phyloP scores from a whole-genome alignment of 2,797 vertebrate species.

The Tympanoctomys barrerae region DNA sequence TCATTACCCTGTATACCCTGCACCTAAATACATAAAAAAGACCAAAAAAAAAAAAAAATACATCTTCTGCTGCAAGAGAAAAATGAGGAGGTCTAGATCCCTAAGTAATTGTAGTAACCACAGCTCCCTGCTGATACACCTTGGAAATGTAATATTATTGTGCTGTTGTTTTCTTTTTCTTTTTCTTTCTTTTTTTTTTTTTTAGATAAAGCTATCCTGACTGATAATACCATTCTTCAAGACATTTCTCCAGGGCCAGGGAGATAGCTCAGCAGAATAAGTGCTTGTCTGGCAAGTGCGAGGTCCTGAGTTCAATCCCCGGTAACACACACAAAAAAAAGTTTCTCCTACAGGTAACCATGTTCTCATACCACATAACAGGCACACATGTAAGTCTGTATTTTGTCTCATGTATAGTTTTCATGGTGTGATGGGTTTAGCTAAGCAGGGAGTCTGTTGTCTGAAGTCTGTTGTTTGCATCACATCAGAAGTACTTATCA shows the following conservation, averaged over 20 bases:
- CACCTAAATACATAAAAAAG: too few relatives aligned
- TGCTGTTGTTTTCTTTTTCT: too few relatives aligned
- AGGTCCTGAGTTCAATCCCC: too few relatives aligned
- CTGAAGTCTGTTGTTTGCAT: not conserved
- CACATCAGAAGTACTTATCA: not conserved
- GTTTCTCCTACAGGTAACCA: not conserved
- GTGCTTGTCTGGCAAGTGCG: too few relatives aligned
- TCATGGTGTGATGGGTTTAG: not conserved
- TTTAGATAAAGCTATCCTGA: not conserved
- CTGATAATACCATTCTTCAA: not conserved
- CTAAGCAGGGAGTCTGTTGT: not conserved
- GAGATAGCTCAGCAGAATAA: too few relatives aligned
- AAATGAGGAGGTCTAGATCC: not conserved
- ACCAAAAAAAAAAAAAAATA: too few relatives aligned
- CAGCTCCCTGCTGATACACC: not conserved
- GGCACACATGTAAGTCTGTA: not conserved
- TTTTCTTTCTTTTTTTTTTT: not conserved
- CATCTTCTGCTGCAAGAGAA: not conserved
- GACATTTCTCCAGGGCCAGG: too few relatives aligned
- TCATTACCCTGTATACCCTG: too few relatives aligned
- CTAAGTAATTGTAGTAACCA: not conserved
- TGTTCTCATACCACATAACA: not conserved
- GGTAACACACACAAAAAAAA: not conserved
- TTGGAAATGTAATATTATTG: not conserved
- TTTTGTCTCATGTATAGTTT: slow-evolving; percentile 13